Base-by-base conservation (phyloP, 2,888 invertebrate species). In the Busseola fusca region DNA sequence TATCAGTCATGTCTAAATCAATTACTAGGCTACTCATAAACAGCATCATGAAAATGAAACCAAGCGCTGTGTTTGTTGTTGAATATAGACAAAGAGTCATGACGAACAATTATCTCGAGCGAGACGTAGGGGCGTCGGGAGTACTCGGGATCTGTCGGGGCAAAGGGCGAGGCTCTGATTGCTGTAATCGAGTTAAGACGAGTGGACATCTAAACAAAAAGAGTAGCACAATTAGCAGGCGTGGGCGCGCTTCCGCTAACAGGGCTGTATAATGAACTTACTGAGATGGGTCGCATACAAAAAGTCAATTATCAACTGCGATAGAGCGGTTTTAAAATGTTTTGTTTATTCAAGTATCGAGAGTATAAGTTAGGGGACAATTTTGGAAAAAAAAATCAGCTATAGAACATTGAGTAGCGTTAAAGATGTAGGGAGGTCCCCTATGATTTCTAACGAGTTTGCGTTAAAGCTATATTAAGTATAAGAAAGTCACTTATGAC, bases 91-190 rank as follows among this genome's bases (percentile, higher is more conserved):
- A 74, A 76, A 83, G 79, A 79, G 79, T 74, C 68, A 79, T 86
- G 78, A 74, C 75, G 76, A 83, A 84, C 86, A 87, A 88, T 88
- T 86, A 87, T 76, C 45, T 72, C 65, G 71, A 64, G 73, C 69
- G 86, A 92, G 92, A 92, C 92, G 83, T 63, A 78, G 86, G 90
- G 92, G 91, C 93, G 92, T 87, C 84, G 85, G 83, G 66, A 48
- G 80, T 18, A 34, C 45, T 50, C 57, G 42, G 70, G 76, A 72
- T 66, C 56, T 37, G 50, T 27, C 68, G 57, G 91, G 92, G 86
- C 94, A 95, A 92, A 94, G 95, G 94, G 92, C 94, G 84, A 86
- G 87, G 85, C 89, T 92, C 91, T 93, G 95, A 95, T 95, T 95
- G 94, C 86, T 88, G 87, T 95, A 95, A 95, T 95, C 93, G 93